Base-by-base conservation (phyloP, 2,113 vertebrate species). In the Trichomycterus rosablanca region DNA sequence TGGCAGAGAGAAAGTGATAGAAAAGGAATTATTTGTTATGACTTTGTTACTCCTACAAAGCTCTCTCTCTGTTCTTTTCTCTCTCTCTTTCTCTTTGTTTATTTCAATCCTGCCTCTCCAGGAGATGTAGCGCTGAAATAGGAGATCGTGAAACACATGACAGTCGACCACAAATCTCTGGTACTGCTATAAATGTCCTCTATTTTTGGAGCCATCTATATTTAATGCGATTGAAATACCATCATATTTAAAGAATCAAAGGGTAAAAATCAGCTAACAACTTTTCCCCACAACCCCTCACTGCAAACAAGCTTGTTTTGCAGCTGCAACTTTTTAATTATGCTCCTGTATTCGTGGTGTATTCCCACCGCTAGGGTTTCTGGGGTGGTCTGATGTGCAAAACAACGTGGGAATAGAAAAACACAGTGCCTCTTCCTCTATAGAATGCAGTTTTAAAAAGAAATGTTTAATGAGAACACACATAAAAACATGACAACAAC, bases 1-100 rank as follows among this genome's bases (percentile, higher is more conserved):
- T 74, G 62, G 75, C 70, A 65, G 76, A 73, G 67, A 69, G 72
- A 69, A 75, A 67, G 79, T 84, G 81, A 84, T 80, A 78, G 78
- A 82, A 85, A 83, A 81, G 76, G 65, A 66, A 77, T 82, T 82
- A 82, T 85, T 87, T 87, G 78, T 80, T 85, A 81, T 80, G 81
- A 81, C 80, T 78, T 80, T 83, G 74, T 74, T 70, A 73, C 78
- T 80, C 78, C 48, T 80, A 77, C 80, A 82, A 81, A 81, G 77
- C 81, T 81, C 81, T 84, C 77, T 77, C 73, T 75, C 70, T 22
- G 71, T 78, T 83, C 81, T 78, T 83, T 83, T 84, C 82, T 80
- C 76, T 76, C 77, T 81, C 81, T 84, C 77, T 77, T 71, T 75
- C 70, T 22, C 72, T 78, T 83, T 82, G 79, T 83, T 83, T 84